Evolutionary conservation across 2,888 invertebrate species (phyloP).

Genomic region (Deroplatys truncata): DNA sequence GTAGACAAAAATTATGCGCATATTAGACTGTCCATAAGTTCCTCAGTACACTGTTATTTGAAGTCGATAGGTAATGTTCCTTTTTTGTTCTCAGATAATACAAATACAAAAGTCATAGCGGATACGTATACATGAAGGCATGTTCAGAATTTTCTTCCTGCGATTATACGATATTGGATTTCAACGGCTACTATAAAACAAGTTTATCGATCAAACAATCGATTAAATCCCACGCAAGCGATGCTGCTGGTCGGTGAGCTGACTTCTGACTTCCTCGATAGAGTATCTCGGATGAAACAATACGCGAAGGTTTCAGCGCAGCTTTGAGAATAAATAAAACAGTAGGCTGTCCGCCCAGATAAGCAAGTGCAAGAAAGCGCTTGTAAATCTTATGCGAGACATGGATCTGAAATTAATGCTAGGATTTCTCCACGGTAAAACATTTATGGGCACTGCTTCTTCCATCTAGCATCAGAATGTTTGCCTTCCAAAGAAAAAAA

Average conservation of each 20-base stretch:
- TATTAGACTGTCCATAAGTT: too few species aligned
- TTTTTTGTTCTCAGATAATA: too few species aligned
- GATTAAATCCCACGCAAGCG: neutral
- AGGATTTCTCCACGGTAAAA: neutral
- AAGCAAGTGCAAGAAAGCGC: neutral
- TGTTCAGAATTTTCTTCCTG: neutral
- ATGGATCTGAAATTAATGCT: neutral
- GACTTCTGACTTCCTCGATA: neutral
- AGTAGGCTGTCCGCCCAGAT: neutral
- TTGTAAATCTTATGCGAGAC: neutral
- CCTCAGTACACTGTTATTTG: too few species aligned
- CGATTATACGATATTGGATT: neutral
- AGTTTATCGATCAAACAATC: neutral
- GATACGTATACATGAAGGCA: neutral
- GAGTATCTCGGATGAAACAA: neutral
- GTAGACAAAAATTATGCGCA: too few species aligned
- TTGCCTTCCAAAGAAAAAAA: neutral
- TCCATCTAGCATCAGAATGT: neutral
- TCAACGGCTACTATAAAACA: neutral
- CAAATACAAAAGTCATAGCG: too few species aligned
- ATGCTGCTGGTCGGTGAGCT: neutral
- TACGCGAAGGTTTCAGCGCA: neutral
- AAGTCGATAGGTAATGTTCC: too few species aligned
- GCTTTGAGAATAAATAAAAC: neutral
- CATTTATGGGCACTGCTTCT: neutral